These are phyloP conservation scores for Hypselothyrea guttata DNA, from an alignment of 2,888 invertebrate genomes.

Conservation along the genomic window DNA sequence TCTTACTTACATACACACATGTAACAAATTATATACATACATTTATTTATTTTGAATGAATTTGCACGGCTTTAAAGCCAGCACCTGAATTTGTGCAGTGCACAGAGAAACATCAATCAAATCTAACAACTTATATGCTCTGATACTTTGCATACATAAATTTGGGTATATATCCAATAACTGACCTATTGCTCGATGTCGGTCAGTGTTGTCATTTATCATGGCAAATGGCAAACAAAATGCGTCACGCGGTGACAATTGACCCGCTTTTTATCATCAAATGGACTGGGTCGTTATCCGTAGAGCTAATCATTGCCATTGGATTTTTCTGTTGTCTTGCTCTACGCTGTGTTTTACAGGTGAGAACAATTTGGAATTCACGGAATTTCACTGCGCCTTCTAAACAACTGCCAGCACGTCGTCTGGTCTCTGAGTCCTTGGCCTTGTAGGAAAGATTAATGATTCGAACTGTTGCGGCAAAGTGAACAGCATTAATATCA, in stretches of 20 bases:
- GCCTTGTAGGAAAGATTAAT: conserved; percentile 70
- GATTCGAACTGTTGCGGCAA: conserved; percentile 51
- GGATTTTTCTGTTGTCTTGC: conserved; percentile 16
- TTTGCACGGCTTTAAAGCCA: conserved; percentile 51
- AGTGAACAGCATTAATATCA: conserved; percentile 56
- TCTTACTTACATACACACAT: no score
- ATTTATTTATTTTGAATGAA: conserved; percentile 4
- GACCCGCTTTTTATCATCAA: conserved; percentile 10
- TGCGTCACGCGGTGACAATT: conserved; percentile 36
- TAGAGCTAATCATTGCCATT: conserved; percentile 62
- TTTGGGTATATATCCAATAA: conserved; percentile 64
- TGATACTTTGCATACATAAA: conserved; percentile 29
- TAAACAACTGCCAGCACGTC: conserved; percentile 42
- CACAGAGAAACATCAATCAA: conserved; percentile 64
- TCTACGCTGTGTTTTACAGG: conserved; percentile 28
- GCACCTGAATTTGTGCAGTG: conserved; percentile 48
- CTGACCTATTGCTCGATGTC: conserved; percentile 54
- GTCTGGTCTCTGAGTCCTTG: conserved; percentile 20
- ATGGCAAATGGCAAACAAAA: conserved; percentile 64
- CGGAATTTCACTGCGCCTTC: conserved; percentile 9
- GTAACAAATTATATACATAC: no score
- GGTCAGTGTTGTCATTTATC: conserved; percentile 57
- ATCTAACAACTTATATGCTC: conserved; percentile 33
- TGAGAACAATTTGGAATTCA: conserved; percentile 26
- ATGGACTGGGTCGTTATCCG: conserved; percentile 30